phyloP scores from a whole-genome alignment of 30 jellyfish, hydroid and myxozoan genomes.

The Turritopsis dohrnii region DNA sequence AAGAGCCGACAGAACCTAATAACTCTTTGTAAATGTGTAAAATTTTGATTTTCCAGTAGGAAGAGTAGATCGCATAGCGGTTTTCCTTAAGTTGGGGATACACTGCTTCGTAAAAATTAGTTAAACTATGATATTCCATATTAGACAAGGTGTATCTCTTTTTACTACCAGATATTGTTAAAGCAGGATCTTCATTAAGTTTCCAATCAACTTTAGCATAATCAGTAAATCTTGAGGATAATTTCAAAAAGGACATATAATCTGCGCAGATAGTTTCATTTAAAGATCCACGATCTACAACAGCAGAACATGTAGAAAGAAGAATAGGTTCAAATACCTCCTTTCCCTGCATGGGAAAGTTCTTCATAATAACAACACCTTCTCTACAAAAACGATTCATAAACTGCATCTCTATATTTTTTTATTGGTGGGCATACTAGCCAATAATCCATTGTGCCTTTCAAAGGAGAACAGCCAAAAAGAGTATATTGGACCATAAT shows the following conservation, averaged over 20 bases:
- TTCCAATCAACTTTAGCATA: conserved; percentile 1
- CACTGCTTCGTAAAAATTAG: background rate
- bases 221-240: conserved; percentile 5
- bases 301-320: background rate
- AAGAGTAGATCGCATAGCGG: background rate
- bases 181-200: background rate
- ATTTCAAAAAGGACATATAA: background rate
- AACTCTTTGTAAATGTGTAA: background rate
- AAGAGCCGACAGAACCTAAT: background rate
- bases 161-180: background rate
- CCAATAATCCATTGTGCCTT: background rate
- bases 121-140: background rate
- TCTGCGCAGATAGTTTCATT: background rate
- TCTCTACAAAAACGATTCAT: background rate
- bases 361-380: background rate
- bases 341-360: background rate
- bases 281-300: background rate
- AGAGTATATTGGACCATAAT: background rate
- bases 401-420: background rate
- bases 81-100: background rate
- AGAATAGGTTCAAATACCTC: background rate
- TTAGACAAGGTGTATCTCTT: background rate
- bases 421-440: background rate
- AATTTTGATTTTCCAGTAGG: background rate
- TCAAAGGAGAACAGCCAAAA: conserved; percentile 4